Evolutionary conservation across 1,140 invertebrate species (phyloP), one percentile per base, ranked within the genome.

Genomic region (Parapsyche elsis): DNA sequence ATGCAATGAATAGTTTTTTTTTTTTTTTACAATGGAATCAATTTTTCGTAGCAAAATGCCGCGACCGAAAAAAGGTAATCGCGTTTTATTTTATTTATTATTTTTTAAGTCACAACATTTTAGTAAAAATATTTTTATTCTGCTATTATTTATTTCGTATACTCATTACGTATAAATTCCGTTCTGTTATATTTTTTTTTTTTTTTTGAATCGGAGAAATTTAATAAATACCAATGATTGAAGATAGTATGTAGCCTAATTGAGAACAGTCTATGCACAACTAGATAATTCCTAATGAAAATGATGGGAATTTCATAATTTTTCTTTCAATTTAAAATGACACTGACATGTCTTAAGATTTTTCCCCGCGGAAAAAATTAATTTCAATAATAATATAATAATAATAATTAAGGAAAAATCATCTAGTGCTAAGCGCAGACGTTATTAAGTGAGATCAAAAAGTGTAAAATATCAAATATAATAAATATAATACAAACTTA

Each of bases 401-500:
- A 53, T 38, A 38, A 38, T 38, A 38, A 38, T 61, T 9, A 67
- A 67, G 19, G 64, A 67, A 64, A 24, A 61, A 64, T 77, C 59
- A 71, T 79, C 82, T 83, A 83, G 79, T 79, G 76, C 77, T 81
- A 83, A 82, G 80, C 79, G 81, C 79, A 79, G 80, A 83, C 79
- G 78, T 76, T 76, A 79, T 81, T n/a, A 83, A 79, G 71, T 83
- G 81, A 83, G 81, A 83, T 83, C 81, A 81, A 81, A 83, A 81
- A 81, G 79, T 83, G 81, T 81, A 83, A 83, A 83, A 83, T 83
- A 83, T 79, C 80, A 83, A 79, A 83, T 83, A 67, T 24, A 67
- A 67, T 67, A 67, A 67, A 67, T 67, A 67, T 67, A 67, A 67
- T 67, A 83, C 79, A 83, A 67, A 73, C 81, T 81, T 83, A 83